Conservation (phyloP, 2,888 invertebrate genomes). For the Andrena flavipes region DNA sequence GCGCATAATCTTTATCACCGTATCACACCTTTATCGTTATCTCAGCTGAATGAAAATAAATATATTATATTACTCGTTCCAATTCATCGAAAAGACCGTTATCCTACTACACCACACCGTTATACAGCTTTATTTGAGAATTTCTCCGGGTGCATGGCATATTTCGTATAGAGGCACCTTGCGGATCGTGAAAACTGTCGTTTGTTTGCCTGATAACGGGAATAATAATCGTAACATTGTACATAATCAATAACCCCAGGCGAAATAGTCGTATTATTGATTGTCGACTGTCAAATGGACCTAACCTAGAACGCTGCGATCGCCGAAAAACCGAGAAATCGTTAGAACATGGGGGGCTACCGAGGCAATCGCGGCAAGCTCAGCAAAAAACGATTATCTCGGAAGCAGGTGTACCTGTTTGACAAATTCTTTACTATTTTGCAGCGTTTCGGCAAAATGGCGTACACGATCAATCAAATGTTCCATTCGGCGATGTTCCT, state of each 20-base stretch:
- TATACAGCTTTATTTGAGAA: too few relatives aligned
- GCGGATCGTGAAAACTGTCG: background rate
- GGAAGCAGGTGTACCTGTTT: constrained; percentile 3
- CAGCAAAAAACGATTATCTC: background rate
- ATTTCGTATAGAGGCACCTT: background rate
- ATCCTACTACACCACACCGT: background rate
- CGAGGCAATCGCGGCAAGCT: constrained; percentile 11
- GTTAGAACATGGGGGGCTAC: constrained; percentile 12
- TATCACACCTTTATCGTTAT: background rate
- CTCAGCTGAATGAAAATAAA: background rate
- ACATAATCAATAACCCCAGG: background rate
- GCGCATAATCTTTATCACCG: background rate
- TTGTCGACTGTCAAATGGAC: constrained; percentile 23
- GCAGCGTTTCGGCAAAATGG: constrained; percentile 55
- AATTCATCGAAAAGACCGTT: background rate
- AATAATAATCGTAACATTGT: background rate
- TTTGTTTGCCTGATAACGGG: background rate
- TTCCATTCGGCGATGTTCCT: constrained; percentile 66
- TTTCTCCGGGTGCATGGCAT: too few relatives aligned
- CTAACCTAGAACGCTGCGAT: constrained; percentile 35
- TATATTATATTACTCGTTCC: background rate
- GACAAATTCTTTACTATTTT: constrained; percentile 26
- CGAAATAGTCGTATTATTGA: constrained; percentile 3
- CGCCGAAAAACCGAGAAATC: constrained; percentile 16
- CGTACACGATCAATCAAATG: constrained; percentile 48